A percentile compares a stretch with the other conserved stretches of the same genome.
Evolutionary conservation across 2,888 invertebrate genomes (phyloP).

Genomic region (Brachyopa scutellaris): DNA sequence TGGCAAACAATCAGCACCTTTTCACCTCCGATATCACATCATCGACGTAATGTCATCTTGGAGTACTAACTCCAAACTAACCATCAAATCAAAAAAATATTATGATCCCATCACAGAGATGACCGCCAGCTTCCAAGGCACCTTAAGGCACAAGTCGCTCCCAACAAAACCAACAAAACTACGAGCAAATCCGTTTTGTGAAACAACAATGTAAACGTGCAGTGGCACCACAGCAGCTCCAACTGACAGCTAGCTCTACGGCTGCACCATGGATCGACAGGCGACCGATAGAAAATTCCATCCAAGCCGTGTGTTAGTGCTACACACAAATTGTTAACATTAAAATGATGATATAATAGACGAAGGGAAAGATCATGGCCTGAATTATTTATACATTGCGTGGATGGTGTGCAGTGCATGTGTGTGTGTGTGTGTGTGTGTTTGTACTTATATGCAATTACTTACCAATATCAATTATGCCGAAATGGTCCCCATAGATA

Average conservation of each 20-base stretch:
- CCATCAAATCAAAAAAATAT: conserved; percentile 49
- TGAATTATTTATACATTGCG: conserved; percentile 69
- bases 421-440: conserved; percentile 14
- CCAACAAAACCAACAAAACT: background rate
- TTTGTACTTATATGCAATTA: conserved; percentile 65
- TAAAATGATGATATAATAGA: conserved; percentile 71
- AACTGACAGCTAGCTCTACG: conserved; percentile 27
- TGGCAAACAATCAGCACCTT: conserved; percentile 67
- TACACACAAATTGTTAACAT: conserved; percentile 71
- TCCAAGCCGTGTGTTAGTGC: conserved; percentile 43
- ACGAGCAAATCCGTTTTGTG: background rate
- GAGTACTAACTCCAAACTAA: conserved; percentile 24
- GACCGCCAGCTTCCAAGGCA: conserved; percentile 23
- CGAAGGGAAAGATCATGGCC: conserved; percentile 65
- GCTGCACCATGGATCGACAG: conserved; percentile 41
- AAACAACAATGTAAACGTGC: conserved; percentile 18
- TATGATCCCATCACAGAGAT: conserved; percentile 51
- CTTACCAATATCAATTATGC: conserved; percentile 72
- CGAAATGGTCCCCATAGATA: conserved; percentile 69
- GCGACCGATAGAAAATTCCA: conserved; percentile 46
- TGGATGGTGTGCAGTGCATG: background rate
- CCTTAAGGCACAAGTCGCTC: background rate
- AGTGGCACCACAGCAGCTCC: conserved; percentile 22
- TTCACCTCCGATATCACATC: conserved; percentile 68
- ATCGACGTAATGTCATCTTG: conserved; percentile 63